Percentiles rank a stretch among this genome's conserved stretches.
Evolutionary conservation across 2,113 vertebrate species (phyloP).

Genomic region (Odontesthes bonariensis): DNA sequence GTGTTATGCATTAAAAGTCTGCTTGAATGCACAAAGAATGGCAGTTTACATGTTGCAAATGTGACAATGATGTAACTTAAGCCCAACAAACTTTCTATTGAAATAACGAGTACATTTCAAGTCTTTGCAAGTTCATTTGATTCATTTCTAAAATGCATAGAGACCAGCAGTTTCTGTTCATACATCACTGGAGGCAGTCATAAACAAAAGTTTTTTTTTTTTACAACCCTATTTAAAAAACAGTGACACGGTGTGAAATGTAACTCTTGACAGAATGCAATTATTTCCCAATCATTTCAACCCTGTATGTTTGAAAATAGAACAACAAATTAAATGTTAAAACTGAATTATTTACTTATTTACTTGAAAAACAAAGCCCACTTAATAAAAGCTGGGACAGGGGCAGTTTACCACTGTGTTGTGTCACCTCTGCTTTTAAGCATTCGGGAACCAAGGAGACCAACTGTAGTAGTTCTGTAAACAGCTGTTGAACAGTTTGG

Average conservation of each 20-base stretch:
- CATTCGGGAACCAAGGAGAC: too few species aligned
- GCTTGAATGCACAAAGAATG: background rate
- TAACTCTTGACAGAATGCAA: background rate
- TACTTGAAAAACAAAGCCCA: too few species aligned
- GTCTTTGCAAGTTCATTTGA: slow-evolving; percentile 17
- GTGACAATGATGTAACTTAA: background rate
- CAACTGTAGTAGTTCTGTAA: too few species aligned
- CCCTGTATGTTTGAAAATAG: background rate
- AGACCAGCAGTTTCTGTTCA: slow-evolving; percentile 17
- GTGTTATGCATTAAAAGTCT: background rate
- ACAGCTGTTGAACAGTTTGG: too few species aligned
- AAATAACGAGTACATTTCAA: slow-evolving; percentile 7
- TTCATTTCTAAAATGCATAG: slow-evolving; percentile 14
- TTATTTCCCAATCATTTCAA: background rate
- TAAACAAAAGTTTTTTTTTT: slow-evolving; percentile 6
- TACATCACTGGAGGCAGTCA: slow-evolving; percentile 2
- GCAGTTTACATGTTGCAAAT: background rate
- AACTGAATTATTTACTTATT: background rate
- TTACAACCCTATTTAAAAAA: background rate
- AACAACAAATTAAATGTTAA: background rate
- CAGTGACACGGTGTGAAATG: background rate
- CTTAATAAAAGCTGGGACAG: too few species aligned
- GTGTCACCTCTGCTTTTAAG: too few species aligned
- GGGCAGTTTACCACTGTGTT: too few species aligned
- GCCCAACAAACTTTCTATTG: slow-evolving; percentile 1